Evolutionary conservation across 2,797 vertebrate species (phyloP), one percentile per base, ranked within the genome.

Genomic region (Argyrosomus regius): DNA sequence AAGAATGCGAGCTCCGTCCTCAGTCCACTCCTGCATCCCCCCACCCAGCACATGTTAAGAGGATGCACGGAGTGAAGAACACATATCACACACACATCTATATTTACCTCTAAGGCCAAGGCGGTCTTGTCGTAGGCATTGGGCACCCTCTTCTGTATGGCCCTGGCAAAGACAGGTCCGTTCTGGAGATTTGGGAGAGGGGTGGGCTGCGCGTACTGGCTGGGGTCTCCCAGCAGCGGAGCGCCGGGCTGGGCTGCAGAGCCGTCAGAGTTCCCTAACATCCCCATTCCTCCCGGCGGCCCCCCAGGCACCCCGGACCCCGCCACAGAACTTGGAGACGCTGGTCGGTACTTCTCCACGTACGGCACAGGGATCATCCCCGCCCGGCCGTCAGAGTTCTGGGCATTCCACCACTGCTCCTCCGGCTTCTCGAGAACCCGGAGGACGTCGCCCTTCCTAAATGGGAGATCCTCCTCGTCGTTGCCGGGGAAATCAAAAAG

Each of bases 101-200:
- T 93, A 94, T 94, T 97, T 98, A 99, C 98, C 98, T 99, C 98
- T 93, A 99, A 96, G 93, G 98, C 98, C 94, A 99, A 96, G 93
- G 98, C 98, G 56, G 98, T 99, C 96, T 99, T 99, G 96, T 99
- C 98, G 88, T 99, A 99, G 87, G 98, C 98, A 93, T 99, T 99
- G 93, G 98, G 98, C 88, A 99, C 98, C 95, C 98, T 97, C 96
- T 98, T 99, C 97, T 99, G 98, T 94, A 98, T 97, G 89, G 97
- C 98, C 93, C 97, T 96, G 95, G 98, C 98, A 93, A 94, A 97
- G 90, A 99, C 98, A 57, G 98, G 98, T 94, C 98, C 98, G 71
- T 99, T 99, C 96, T 99, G 98, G 87, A 99, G 97, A 91, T 98
- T 99, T 89, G 98, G 98, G 87, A 99, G 97, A 75, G 98, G 97